Evolutionary conservation across 2,797 vertebrate genomes (phyloP), one percentile per base, ranked within the genome.

Genomic region (Clamator glandarius): DNA sequence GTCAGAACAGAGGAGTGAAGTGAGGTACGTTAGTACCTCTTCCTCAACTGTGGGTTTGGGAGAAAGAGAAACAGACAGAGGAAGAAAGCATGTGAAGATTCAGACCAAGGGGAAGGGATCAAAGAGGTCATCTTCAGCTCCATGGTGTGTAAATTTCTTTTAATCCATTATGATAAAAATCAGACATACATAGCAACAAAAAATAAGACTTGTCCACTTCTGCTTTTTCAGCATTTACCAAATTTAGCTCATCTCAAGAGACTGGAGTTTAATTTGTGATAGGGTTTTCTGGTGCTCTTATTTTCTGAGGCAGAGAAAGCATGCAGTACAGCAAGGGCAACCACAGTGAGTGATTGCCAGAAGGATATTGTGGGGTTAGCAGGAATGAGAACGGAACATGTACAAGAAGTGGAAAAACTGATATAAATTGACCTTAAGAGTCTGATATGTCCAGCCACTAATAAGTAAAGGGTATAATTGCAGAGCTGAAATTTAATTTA

Each of bases 191-290:
- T 26, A 81, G 6, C 20, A 76, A 31, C 14, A 77, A 93, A 93
- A 67, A 29, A 80, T 39, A 92, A 95, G 3, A 36, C 15, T 61
- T 14, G 10, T 58, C 25, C 74, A 26, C 48, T 85, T 78, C 31
- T 77, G 36, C 57, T 87, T 85, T 75, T 92, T 96, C 73, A 93
- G 9, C 44, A 31, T 51, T 79, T 87, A 31, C 35, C 75, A 69
- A 92, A 90, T 68, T 66, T 19, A 76, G 17, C 14, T 87, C n/a
- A 52, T 52, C 84, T 66, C 19, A 75, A 74, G 86, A 79, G 25
- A 76, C 0, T 89, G 28, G 23, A 6, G 36, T 66, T 84, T 69
- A 46, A 90, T 89, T 94, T 92, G 21, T 64, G 29, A 14, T 51
- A 67, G n/a, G 31, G 9, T 19, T 64, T 92, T 73, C 52, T 85